phyloP scores from a whole-genome alignment of 2,797 vertebrate species.

The Pygocentrus nattereri region DNA sequence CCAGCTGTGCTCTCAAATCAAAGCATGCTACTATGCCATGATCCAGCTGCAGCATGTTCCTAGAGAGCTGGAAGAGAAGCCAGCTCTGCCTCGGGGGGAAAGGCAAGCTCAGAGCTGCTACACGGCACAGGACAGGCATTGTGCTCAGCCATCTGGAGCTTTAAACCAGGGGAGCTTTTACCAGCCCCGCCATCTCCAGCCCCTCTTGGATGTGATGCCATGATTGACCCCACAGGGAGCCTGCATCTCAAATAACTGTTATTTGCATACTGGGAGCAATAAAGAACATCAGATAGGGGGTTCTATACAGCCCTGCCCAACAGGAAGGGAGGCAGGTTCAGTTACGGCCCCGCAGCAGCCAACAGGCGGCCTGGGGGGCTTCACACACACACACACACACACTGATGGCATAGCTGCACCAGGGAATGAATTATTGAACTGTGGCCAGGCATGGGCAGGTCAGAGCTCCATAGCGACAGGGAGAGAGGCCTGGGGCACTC shows the following conservation, averaged over 20 bases:
- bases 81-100: conserved; percentile 39
- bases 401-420: conserved; percentile 47
- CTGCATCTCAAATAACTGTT: conserved; percentile 75
- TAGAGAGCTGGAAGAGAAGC: conserved; percentile 39
- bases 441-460: conserved; percentile 52
- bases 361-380: conserved; percentile 47
- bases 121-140: conserved; percentile 58
- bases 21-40: conserved; percentile 36
- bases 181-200: conserved; percentile 57
- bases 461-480: conserved; percentile 57
- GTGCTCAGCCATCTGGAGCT: conserved; percentile 60
- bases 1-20: conserved; percentile 44
- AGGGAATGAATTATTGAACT: conserved; percentile 63
- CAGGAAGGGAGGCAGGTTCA: conserved; percentile 25
- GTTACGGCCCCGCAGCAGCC: conserved; percentile 38
- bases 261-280: conserved; percentile 80
- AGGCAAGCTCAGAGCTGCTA: conserved; percentile 42
- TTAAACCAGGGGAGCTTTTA: conserved; percentile 46
- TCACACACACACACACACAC: conserved; percentile 56
- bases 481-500: conserved; percentile 26
- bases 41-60: conserved; percentile 52
- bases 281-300: conserved; percentile 78
- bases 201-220: conserved; percentile 74
- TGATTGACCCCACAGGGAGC: conserved; percentile 74
- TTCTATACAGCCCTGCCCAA: conserved; percentile 50